Evolutionary conservation across 2,113 vertebrate species (phyloP).

Genomic region (Origma solitaria): DNA sequence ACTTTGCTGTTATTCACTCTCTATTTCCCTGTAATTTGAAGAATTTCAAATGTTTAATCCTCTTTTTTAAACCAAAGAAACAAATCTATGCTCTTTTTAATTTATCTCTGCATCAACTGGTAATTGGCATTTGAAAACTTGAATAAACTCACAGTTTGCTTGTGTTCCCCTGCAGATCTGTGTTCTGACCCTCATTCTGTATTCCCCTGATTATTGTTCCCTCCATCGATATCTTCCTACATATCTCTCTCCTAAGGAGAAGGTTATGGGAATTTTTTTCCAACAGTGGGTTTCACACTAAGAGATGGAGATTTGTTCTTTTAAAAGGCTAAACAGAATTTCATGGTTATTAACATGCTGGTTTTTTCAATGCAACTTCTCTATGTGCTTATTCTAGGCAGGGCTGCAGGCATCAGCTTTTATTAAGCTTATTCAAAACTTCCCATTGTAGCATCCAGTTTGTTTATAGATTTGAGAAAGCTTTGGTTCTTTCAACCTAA

Average conservation of each 20-base stretch:
- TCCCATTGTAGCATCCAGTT: neutral
- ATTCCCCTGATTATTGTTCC: neutral
- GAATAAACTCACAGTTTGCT: neutral
- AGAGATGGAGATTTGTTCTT: neutral
- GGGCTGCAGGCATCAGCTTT: neutral
- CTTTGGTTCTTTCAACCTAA: neutral
- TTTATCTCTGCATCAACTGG: neutral
- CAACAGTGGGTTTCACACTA: neutral
- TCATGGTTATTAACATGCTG: constrained; percentile 39
- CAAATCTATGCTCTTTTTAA: neutral
- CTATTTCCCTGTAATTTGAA: neutral
- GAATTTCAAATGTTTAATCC: neutral
- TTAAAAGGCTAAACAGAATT: constrained; percentile 28
- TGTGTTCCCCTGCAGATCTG: neutral
- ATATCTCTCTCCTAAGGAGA: neutral
- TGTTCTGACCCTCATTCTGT: neutral
- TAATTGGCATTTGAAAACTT: neutral
- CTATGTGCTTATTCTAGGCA: neutral
- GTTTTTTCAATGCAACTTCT: neutral
- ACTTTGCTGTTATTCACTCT: neutral
- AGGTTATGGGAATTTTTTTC: constrained; percentile 3
- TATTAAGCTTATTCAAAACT: constrained; percentile 23
- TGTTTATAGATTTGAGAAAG: neutral
- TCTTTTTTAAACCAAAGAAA: neutral
- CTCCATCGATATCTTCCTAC: neutral